Percentiles rank a stretch among this genome's conserved stretches.
These are phyloP conservation scores for Osmoderma eremita DNA, from an alignment of 2,888 invertebrate genomes.

Conservation along the genomic window DNA sequence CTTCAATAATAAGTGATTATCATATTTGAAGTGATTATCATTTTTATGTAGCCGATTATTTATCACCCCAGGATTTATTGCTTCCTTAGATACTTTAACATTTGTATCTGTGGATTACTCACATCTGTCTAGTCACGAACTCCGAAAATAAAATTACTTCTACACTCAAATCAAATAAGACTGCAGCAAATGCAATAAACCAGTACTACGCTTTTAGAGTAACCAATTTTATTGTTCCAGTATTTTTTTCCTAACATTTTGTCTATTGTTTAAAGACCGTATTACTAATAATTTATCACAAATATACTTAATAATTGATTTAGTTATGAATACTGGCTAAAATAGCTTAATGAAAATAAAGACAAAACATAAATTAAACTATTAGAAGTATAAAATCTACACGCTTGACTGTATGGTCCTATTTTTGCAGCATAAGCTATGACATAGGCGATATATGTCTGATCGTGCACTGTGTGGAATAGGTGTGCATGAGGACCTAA, in stretches of 20 bases:
- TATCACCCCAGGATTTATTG: too few relatives aligned
- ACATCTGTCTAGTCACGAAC: too few relatives aligned
- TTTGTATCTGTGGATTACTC: too few relatives aligned
- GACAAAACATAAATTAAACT: not conserved
- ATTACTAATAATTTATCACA: too few relatives aligned
- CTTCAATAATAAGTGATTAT: too few relatives aligned
- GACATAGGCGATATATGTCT: slow-evolving; percentile 88
- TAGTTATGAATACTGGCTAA: not conserved
- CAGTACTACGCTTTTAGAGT: not conserved
- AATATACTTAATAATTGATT: not conserved
- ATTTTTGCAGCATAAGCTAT: slow-evolving; percentile 85
- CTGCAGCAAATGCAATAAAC: slow-evolving; percentile 1
- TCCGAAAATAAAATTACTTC: slow-evolving; percentile 2
- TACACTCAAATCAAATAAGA: slow-evolving; percentile 4
- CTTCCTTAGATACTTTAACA: too few relatives aligned
- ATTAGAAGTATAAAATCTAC: not conserved
- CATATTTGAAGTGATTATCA: too few relatives aligned
- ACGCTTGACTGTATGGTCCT: slow-evolving; percentile 63
- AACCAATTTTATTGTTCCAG: not conserved
- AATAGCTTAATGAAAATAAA: not conserved
- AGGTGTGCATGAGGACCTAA: slow-evolving; percentile 89
- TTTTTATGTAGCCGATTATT: too few relatives aligned
- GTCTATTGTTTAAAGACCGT: too few relatives aligned
- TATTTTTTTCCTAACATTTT: too few relatives aligned
- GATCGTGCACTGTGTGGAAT: slow-evolving; percentile 90